Base-by-base conservation (phyloP, 2,888 invertebrate genomes). In the Dryadula phaetusa region DNA sequence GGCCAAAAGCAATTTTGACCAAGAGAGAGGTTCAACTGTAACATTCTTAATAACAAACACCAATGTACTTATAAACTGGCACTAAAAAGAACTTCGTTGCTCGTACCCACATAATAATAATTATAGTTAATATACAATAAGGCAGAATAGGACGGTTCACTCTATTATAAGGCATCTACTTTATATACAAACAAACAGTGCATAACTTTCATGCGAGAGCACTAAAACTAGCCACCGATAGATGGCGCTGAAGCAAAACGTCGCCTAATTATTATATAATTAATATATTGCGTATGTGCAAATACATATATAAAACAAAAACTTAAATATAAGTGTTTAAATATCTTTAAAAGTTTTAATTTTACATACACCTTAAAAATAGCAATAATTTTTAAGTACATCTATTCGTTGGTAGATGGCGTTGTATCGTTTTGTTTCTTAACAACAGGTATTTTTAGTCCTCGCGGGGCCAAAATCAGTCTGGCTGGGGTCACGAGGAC, bases 401-500 rank as follows among this genome's bases (percentile, higher is more conserved):
- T 73, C 79, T 84, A 86, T 77, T 84, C 82, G 79, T 80, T 80
- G 81, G 73, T 79, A 82, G 53, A 69, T 54, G 47, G 53, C 47
- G 64, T 40, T 68, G 54, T 65, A 80, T 70, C 64, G 18, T 80
- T 81, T 72, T 75, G 46, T 77, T 78, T 76, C 77, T 77, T 68
- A 77, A 56, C 32, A 10, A 79, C 47, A 42, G 85, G 83, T 67
- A 85, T 67, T 80, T 83, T 86, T 85, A 91, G 92, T 85, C 90
- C 91, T 70, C 91, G 91, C 76, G 90, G 91, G 58, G 88, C 91
- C 79, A 92, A 83, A 63, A 92, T 87, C 2, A 92, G 83, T 75
- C 88, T 88, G 79, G 90, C 90, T 3, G 91, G 92, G 62, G 90
- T 86, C 80, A 92, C 91, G 86, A 92, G 86, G 80, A 92, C 92